A percentile compares a stretch with the other conserved stretches of the same genome.
phyloP scores from a whole-genome alignment of 2,888 invertebrate species.

The Troides helena region DNA sequence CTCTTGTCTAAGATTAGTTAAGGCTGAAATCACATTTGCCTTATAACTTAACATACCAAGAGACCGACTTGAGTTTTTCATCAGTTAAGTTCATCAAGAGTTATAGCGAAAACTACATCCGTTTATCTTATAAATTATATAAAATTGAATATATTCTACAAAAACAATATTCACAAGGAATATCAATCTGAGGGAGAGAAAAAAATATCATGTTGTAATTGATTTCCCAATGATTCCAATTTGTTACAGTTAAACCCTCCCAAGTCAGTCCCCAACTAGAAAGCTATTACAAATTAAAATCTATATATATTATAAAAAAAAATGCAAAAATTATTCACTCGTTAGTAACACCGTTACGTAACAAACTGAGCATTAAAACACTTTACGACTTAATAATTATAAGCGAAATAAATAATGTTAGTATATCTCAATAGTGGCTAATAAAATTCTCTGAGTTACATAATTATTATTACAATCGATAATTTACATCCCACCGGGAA shows the following conservation, averaged over 20 bases:
- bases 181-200: not conserved
- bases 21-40: conserved; percentile 22
- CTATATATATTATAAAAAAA: conserved; percentile 23
- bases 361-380: conserved; percentile 45
- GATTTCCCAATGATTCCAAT: not conserved
- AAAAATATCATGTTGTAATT: not conserved
- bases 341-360: conserved; percentile 48
- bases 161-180: not conserved
- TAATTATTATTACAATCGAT: conserved; percentile 14
- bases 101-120: not conserved
- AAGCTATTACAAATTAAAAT: conserved; percentile 13
- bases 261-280: conserved; percentile 13
- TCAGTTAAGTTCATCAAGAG: not conserved
- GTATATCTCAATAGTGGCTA: conserved; percentile 34
- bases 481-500: conserved; percentile 18
- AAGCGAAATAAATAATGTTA: conserved; percentile 78
- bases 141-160: not conserved
- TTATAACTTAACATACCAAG: conserved; percentile 7
- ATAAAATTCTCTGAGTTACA: conserved; percentile 30
- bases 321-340: conserved; percentile 32
- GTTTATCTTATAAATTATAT: not conserved
- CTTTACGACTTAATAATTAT: conserved; percentile 45
- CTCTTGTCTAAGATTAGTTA: conserved; percentile 16
- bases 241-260: not conserved
- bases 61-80: conserved; percentile 13